These are phyloP conservation scores for Drosophila parabipectinata DNA, from an alignment of 1,140 invertebrate species.

Conservation along the genomic window DNA sequence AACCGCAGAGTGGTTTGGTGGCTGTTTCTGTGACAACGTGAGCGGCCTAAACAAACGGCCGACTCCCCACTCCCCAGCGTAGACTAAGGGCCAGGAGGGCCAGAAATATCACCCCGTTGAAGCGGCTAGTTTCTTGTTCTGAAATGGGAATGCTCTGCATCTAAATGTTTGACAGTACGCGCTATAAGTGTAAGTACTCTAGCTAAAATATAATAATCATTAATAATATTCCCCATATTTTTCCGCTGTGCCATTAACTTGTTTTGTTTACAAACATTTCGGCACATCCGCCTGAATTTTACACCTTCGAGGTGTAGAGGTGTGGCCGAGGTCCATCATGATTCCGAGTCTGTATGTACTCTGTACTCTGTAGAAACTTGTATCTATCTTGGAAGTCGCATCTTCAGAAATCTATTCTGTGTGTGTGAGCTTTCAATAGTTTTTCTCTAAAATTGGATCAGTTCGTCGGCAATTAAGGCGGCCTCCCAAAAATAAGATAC, in stretches of 20 bases:
- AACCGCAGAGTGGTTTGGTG: slow-evolving; percentile 6
- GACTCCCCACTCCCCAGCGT: background rate
- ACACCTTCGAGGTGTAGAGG: slow-evolving; percentile 35
- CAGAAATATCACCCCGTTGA: slow-evolving; percentile 21
- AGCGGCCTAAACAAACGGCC: slow-evolving; percentile 55
- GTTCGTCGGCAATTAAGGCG: slow-evolving; percentile 59
- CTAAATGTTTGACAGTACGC: slow-evolving; percentile 68
- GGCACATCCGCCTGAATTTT: slow-evolving; percentile 37
- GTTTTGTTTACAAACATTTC: slow-evolving; percentile 50
- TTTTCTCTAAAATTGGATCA: slow-evolving; percentile 67
- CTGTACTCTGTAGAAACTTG: slow-evolving; percentile 26
- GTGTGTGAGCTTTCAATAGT: slow-evolving; percentile 36
- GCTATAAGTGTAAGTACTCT: slow-evolving; percentile 68
- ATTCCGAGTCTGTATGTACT: slow-evolving; percentile 38
- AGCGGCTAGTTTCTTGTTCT: slow-evolving; percentile 46
- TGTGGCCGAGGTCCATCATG: slow-evolving; percentile 30
- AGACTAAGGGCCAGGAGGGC: slow-evolving; percentile 7
- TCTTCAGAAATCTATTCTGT: slow-evolving; percentile 14
- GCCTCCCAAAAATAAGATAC: slow-evolving; percentile 41
- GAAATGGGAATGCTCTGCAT: slow-evolving; percentile 41
- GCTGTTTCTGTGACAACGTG: slow-evolving; percentile 74
- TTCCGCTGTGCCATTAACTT: slow-evolving; percentile 9
- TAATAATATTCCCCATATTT: background rate
- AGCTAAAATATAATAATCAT: background rate
- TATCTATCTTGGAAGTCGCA: slow-evolving; percentile 47